phyloP scores from a whole-genome alignment of 30 jellyfish, hydroid and myxozoan genomes.

The Pseudorhiza aurosa region DNA sequence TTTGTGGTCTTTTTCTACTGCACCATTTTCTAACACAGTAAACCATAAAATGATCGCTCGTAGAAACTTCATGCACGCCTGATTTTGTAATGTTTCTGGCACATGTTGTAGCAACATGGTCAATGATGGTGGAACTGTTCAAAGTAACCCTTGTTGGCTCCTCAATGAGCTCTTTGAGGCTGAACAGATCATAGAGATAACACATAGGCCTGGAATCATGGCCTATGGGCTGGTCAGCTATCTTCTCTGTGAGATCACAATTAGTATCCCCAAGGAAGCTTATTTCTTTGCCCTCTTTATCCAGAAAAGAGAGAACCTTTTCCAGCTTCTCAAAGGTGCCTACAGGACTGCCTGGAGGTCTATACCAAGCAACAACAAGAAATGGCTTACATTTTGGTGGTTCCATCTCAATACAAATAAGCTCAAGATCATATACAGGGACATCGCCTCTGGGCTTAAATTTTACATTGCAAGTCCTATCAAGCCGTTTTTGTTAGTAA shows the following conservation, averaged over 20 bases:
- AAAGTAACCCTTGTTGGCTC: conserved; percentile 32
- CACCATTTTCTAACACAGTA: conserved; percentile 36
- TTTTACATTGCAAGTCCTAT: conserved; percentile 15
- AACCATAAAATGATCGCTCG: conserved; percentile 54
- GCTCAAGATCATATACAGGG: conserved; percentile 25
- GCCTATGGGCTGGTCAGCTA: conserved; percentile 34
- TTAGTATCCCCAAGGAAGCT: conserved; percentile 43
- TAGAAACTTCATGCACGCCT: conserved; percentile 32
- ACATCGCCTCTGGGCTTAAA: conserved; percentile 31
- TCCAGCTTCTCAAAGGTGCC: conserved; percentile 8
- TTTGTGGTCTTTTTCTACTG: conserved; percentile 57
- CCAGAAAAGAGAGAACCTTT: conserved; percentile 10
- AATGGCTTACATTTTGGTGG: conserved; percentile 40
- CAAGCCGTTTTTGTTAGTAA: conserved; percentile 43
- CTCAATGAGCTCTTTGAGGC: conserved; percentile 36
- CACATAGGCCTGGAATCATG: conserved; percentile 11
- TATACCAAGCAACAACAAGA: conserved; percentile 45
- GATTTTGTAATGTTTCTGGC: conserved; percentile 7
- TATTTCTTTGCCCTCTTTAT: conserved; percentile 10
- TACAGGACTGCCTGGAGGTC: conserved; percentile 60
- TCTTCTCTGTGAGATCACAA: conserved; percentile 27
- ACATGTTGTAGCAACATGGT: conserved; percentile 42
- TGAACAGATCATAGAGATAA: conserved; percentile 17
- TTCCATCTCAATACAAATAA: conserved; percentile 45
- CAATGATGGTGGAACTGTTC: conserved; percentile 35